phyloP scores from a whole-genome alignment of 2,113 vertebrate genomes.

The Dunckerocampus dactyliophorus region DNA sequence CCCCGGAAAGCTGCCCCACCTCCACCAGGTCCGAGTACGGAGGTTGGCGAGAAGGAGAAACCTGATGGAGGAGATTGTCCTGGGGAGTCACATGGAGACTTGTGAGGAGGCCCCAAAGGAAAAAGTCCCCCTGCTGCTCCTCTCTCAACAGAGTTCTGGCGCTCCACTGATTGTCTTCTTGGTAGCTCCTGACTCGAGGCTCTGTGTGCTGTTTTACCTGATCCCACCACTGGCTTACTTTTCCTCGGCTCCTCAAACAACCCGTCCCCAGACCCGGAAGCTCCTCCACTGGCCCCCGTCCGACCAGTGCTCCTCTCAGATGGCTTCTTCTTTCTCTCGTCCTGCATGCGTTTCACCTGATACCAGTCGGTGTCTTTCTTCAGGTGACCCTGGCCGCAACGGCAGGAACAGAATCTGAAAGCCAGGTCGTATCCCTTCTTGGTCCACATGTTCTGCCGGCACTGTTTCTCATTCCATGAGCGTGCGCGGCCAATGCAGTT shows the following conservation, averaged over 20 bases:
- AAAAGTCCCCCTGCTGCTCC: conserved; percentile 35
- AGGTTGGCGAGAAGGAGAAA: conserved; percentile 84
- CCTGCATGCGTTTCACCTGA: conserved; percentile 91
- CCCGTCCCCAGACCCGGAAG: conserved; percentile 43
- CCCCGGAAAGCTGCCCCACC: conserved; percentile 74
- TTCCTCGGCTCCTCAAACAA: conserved; percentile 84
- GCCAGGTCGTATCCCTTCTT: conserved; percentile 98
- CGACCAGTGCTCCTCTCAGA: conserved; percentile 79
- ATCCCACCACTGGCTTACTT: conserved; percentile 62
- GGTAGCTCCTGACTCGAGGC: conserved; percentile 83
- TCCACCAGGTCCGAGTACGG: conserved; percentile 52
- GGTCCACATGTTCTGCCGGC: conserved; percentile 99
- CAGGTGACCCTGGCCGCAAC: conserved; percentile 93
- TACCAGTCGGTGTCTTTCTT: conserved; percentile 99
- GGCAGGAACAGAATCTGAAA: conserved; percentile 97
- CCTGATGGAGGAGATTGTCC: conserved; percentile 87
- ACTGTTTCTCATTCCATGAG: conserved; percentile 99
- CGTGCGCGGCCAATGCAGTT: conserved; percentile 96
- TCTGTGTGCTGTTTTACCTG: conserved; percentile 78
- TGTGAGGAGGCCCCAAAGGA: conserved; percentile 65
- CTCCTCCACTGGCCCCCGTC: conserved; percentile 33
- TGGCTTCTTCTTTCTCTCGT: conserved; percentile 93
- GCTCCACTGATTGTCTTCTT: conserved; percentile 86
- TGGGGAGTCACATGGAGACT: conserved; percentile 86
- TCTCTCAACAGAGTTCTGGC: conserved; percentile 91